A percentile compares a stretch with the other conserved stretches of the same genome.
phyloP scores from a whole-genome alignment of 2,113 vertebrate species.

The Corythoichthys intestinalis region DNA sequence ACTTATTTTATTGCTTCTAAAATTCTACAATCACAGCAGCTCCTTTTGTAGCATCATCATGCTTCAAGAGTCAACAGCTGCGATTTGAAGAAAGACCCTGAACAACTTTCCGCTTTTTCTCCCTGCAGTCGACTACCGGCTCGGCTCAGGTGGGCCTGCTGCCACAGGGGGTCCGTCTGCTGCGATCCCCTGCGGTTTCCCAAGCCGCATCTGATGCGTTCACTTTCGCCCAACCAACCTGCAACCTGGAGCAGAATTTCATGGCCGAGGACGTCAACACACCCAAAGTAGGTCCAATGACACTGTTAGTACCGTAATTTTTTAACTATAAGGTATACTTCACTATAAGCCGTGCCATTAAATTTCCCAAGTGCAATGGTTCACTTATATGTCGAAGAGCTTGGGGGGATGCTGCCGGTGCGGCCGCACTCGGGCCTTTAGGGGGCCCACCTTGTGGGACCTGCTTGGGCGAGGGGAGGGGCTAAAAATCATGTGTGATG shows the following conservation, averaged over 20 bases:
- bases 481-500: no score
- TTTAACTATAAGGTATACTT: no score
- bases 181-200: constrained; percentile 81
- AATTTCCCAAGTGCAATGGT: no score
- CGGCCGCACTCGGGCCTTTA: no score
- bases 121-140: constrained; percentile 74
- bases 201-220: constrained; percentile 81
- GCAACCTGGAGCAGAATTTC: constrained; percentile 79
- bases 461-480: no score
- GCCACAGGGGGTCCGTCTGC: constrained; percentile 77
- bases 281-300: constrained; percentile 80
- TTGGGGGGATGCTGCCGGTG: no score
- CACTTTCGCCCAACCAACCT: constrained; percentile 76
- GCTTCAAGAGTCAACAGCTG: not conserved
- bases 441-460: no score
- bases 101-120: constrained; percentile 16
- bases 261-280: constrained; percentile 92
- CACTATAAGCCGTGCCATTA: no score
- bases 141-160: constrained; percentile 78
- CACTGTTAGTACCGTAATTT: not conserved
- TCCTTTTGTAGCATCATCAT: constrained; percentile 14
- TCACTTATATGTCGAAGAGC: no score
- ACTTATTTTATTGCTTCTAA: constrained; percentile 1
- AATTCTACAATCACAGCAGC: constrained; percentile 15
- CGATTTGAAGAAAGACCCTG: not conserved